Base-by-base conservation (phyloP, 2,888 invertebrate species). In the Leucania comma region DNA sequence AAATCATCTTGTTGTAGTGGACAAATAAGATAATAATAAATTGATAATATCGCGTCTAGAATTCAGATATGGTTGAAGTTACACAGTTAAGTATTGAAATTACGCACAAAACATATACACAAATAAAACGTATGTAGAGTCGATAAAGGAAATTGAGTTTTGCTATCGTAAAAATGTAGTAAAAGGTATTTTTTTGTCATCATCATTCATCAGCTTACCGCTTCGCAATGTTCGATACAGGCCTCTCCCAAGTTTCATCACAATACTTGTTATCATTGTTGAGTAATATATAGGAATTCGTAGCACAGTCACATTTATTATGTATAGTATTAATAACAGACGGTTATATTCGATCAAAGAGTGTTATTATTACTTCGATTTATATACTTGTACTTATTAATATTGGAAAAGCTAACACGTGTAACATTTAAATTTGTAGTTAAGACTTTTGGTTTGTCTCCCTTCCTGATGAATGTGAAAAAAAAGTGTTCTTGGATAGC, bases 121-220 rank as follows among this genome's bases (percentile, higher is more conserved):
- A 29, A 22, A 29, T 5, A 60, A 42, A 24, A 59, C 8, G 2
- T 32, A 1, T 51, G 3, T 1, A 38, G 35, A 12, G 46, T n/a
- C 10, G 14, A 38, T 72, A 14, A 35, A 22, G 12, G 10, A 61
- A 53, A 48, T 60, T 51, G 8, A 53, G 12, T 26, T 35, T 9
- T 60, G 20, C 12, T 53, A 53, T 60, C 26, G 20, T 26, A 5
- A 22, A 61, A 59, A 60, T 20, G 9, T 38, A 70, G n/a, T 46
- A 5, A 1, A 24, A 50, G 3, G 29, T 26, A 59, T 51, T 50
- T 17, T 1, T 9, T 17, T 60, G 51, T 46, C 51, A 54, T 46
- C 5, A 24, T 48, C 53, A 38, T 64, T 26, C 17, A 64, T 63
- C 38, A 72, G n/a, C 10, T 54, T 75, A 42, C 54, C 48, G 35